phyloP scores from a whole-genome alignment of 1,140 invertebrate species.

The Nautilus pompilius region DNA sequence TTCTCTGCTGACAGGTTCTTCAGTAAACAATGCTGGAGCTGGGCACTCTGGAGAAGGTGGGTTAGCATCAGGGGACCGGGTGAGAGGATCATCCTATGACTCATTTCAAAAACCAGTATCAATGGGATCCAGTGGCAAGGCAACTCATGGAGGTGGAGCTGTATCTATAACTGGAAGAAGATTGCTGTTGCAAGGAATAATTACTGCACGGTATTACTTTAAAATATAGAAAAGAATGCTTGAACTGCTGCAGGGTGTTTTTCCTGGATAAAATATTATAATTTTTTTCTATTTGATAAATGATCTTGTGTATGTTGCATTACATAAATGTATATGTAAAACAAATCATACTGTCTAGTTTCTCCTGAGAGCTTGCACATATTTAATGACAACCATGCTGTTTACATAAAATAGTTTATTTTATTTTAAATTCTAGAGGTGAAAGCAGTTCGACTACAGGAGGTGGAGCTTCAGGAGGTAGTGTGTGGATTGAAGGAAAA shows the following conservation, averaged over 20 bases:
- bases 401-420: slow-evolving; percentile 2
- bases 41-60: slow-evolving; percentile 39
- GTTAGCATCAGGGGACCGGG: neutral
- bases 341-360: no score
- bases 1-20: no score
- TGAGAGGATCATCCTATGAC: slow-evolving; percentile 19
- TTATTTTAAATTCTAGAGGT: neutral
- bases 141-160: slow-evolving; percentile 25
- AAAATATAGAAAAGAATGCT: no score
- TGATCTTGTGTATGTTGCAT: no score
- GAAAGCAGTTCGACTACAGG: slow-evolving; percentile 3
- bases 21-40: slow-evolving; percentile 21
- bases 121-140: slow-evolving; percentile 21
- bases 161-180: neutral
- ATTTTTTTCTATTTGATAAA: no score
- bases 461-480: slow-evolving; percentile 23
- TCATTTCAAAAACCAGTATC: slow-evolving; percentile 18
- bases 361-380: no score
- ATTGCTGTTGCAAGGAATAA: no score
- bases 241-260: no score
- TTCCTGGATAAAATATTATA: no score
- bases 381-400: slow-evolving; percentile 18
- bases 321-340: no score
- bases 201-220: no score
- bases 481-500: slow-evolving; percentile 14